Percentiles rank a stretch among this genome's conserved stretches.
These are phyloP conservation scores for Drosophila emarginata DNA, from an alignment of 2,888 invertebrate genomes.

Conservation along the genomic window DNA sequence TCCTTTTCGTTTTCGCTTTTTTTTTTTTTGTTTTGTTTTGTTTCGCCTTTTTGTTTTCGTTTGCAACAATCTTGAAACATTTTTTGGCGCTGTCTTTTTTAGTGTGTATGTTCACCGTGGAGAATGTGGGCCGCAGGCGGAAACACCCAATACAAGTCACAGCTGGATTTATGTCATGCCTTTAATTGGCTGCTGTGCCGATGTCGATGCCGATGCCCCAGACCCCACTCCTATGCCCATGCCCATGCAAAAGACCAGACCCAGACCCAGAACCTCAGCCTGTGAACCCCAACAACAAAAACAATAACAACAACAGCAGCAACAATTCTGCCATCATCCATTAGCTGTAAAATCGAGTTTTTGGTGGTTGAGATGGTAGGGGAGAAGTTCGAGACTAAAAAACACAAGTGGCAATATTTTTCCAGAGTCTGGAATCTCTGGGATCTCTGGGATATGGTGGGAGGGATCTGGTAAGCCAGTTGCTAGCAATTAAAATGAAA, in stretches of 20 bases:
- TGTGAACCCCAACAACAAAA: conserved; percentile 13
- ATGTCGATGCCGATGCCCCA: conserved; percentile 41
- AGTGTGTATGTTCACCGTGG: conserved; percentile 3
- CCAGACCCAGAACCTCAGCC: conserved; percentile 22
- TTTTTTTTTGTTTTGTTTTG: conserved; percentile 24
- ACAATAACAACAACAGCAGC: conserved; percentile 43
- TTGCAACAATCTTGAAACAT: conserved; percentile 74
- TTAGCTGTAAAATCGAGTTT: conserved; percentile 76
- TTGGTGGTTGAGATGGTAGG: conserved; percentile 18
- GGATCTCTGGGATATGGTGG: conserved; percentile 23
- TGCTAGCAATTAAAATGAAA: conserved; percentile 73
- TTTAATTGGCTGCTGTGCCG: conserved; percentile 82
- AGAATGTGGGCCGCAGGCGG: conserved; percentile 79
- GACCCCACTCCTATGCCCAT: conserved; percentile 4
- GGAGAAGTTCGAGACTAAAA: conserved; percentile 51
- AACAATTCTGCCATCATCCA: conserved; percentile 61
- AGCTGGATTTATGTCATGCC: conserved; percentile 82
- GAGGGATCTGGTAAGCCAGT: background rate
- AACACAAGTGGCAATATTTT: conserved; percentile 69
- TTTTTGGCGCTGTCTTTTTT: conserved; percentile 68
- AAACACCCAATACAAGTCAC: conserved; percentile 83
- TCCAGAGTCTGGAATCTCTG: conserved; percentile 26
- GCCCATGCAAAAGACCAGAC: conserved; percentile 14
- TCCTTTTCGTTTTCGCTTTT: conserved; percentile 51
- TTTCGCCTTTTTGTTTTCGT: conserved; percentile 54